Base-by-base conservation (phyloP, 2,113 vertebrate species). In the Dromaius novaehollandiae region DNA sequence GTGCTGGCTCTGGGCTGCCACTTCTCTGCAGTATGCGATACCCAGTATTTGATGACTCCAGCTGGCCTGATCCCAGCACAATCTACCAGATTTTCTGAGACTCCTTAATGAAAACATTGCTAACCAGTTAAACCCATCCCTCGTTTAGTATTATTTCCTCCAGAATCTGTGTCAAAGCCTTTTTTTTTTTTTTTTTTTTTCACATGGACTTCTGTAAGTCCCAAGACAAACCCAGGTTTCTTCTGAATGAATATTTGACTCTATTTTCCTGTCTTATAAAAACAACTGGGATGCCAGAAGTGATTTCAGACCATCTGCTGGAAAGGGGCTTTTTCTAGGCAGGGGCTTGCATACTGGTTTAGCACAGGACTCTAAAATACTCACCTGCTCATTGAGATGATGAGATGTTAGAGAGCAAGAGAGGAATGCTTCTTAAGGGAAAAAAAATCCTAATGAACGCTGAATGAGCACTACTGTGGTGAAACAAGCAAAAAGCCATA, bases 331-430 rank as follows among this genome's bases (percentile, higher is more conserved):
- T 58, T 80, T 63, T 22, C 18, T 40, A 10, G 42, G 68, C 26
- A 58, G 14, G 8, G 12, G 11, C 3, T 87, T 68, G 26, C 11
- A 30, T 17, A 6, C 26, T 84, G 22, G 34, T 93, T 66, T 51
- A 28, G 13, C 46, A 42, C 15, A 83, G 24, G 9, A 8, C 22
- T 24, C 42, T 18, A 51, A 88, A 88, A 90, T 0, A 0, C 3
- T 32, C 11, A 44, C 21, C 69, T 58, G 0, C 2, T 18, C 30
- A 11, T 9, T 65, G 38, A 1, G 0, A 9, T 7, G 38, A 21
- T 5, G 55, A 34, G 20, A 16, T 42, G 24, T 44, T 64, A 82
- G 65, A 44, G 15, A 73, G 38, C 2, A 11, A 77, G 17, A 38
- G 28, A 61, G 4, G 36, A 48, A 20, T 4, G 30, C 9, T 46